A percentile compares a stretch with the other conserved stretches of the same genome.
phyloP scores from a whole-genome alignment of 2,888 invertebrate genomes.

The Philopedon plagiatum region DNA sequence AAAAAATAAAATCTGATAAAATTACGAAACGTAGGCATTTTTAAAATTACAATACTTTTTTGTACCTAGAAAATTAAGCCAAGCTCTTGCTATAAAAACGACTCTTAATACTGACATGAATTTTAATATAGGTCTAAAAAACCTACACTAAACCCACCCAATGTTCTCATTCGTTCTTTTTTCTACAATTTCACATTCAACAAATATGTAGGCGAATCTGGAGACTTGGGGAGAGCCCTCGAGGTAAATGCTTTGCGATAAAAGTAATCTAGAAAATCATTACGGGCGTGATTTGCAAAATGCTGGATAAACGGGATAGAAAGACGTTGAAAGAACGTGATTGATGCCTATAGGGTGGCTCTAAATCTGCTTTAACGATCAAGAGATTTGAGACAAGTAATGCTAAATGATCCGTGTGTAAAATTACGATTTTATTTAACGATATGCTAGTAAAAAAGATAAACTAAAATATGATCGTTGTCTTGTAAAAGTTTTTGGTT shows the following conservation, averaged over 20 bases:
- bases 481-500: too few relatives aligned
- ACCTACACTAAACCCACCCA: not conserved
- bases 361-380: conserved; percentile 7
- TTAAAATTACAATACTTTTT: too few relatives aligned
- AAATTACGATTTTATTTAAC: conserved; percentile 11
- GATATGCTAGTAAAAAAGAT: too few relatives aligned
- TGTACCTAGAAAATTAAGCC: too few relatives aligned
- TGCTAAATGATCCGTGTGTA: not conserved
- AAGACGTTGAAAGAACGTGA: conserved; percentile 23
- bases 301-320: conserved; percentile 22
- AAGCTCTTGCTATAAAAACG: too few relatives aligned
- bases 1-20: too few relatives aligned
- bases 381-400: not conserved
- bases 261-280: conserved; percentile 33
- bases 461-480: too few relatives aligned
- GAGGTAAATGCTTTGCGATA: conserved; percentile 23
- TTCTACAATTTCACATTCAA: conserved; percentile 9
- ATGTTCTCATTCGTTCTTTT: not conserved
- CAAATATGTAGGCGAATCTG: conserved; percentile 17
- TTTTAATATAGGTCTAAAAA: not conserved
- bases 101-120: not conserved
- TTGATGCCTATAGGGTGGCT: conserved; percentile 20
- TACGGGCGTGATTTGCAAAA: conserved; percentile 35
- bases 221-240: conserved; percentile 5
- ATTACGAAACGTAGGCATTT: too few relatives aligned